These are phyloP conservation scores for Cinclus mexicanus DNA, from an alignment of 2,113 vertebrate species.

Conservation along the genomic window DNA sequence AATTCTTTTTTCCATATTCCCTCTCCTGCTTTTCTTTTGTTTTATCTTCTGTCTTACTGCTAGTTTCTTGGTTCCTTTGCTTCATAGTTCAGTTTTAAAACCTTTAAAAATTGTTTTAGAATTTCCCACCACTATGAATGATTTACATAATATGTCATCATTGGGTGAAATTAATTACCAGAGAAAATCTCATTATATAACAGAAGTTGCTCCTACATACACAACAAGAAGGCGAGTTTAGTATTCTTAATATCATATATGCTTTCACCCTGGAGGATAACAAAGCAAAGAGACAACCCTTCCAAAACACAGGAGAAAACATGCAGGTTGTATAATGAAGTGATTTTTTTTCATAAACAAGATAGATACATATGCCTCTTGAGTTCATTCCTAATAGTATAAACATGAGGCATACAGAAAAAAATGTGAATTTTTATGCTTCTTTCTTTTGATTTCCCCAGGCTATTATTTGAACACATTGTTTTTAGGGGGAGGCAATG, in stretches of 20 bases:
- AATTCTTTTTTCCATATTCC: background rate
- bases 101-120: background rate
- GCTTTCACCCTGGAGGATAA: background rate
- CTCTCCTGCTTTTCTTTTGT: background rate
- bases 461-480: background rate
- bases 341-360: background rate
- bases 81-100: background rate
- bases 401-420: background rate
- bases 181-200: background rate
- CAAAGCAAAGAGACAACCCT: background rate
- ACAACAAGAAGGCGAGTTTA: background rate
- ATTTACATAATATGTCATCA: background rate
- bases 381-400: background rate
- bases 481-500: background rate
- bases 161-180: background rate
- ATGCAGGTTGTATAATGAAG: background rate
- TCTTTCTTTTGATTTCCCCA: background rate
- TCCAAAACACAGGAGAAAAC: background rate
- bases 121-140: background rate
- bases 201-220: background rate
- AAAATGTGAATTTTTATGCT: background rate
- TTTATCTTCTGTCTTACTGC: background rate
- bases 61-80: background rate
- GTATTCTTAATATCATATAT: background rate
- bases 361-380: background rate